Conservation (phyloP, 1,140 invertebrate species). For the Anoplophora glabripennis region DNA sequence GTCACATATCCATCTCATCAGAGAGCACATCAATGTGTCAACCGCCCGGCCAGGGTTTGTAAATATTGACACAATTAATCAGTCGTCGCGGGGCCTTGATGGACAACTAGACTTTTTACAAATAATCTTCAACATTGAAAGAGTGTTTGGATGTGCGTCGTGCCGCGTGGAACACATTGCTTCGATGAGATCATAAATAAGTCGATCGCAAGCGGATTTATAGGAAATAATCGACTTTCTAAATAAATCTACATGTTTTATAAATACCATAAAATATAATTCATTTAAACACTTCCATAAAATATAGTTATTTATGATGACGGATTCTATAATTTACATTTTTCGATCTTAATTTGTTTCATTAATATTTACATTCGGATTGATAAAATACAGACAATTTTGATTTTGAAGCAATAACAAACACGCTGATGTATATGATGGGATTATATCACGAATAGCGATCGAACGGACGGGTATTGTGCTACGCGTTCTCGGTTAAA, state of each 20-base stretch:
- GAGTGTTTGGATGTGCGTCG: slow-evolving; percentile 27
- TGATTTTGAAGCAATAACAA: background rate
- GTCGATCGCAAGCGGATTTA: slow-evolving; percentile 34
- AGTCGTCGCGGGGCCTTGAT: slow-evolving; percentile 35
- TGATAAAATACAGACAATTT: slow-evolving; percentile 28
- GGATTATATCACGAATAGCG: background rate
- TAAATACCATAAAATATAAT: slow-evolving; percentile 42
- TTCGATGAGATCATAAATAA: slow-evolving; percentile 40
- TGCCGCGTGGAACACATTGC: slow-evolving; percentile 31
- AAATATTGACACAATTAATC: slow-evolving; percentile 33
- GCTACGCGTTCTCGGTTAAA: background rate
- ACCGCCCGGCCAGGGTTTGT: slow-evolving; percentile 27
- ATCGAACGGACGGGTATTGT: background rate
- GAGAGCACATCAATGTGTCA: slow-evolving; percentile 39
- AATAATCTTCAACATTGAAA: slow-evolving; percentile 33
- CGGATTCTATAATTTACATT: slow-evolving; percentile 38
- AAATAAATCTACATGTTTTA: slow-evolving; percentile 38
- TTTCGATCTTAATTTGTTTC: slow-evolving; percentile 19
- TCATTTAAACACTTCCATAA: slow-evolving; percentile 39
- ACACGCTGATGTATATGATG: background rate
- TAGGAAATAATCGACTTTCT: slow-evolving; percentile 34
- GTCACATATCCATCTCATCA: slow-evolving; percentile 19
- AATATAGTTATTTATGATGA: slow-evolving; percentile 40
- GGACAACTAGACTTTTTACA: slow-evolving; percentile 41
- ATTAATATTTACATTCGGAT: slow-evolving; percentile 22